A percentile compares a stretch with the other conserved stretches of the same genome.
phyloP scores from a whole-genome alignment of 2,113 vertebrate genomes.

The Tautogolabrus adspersus region DNA sequence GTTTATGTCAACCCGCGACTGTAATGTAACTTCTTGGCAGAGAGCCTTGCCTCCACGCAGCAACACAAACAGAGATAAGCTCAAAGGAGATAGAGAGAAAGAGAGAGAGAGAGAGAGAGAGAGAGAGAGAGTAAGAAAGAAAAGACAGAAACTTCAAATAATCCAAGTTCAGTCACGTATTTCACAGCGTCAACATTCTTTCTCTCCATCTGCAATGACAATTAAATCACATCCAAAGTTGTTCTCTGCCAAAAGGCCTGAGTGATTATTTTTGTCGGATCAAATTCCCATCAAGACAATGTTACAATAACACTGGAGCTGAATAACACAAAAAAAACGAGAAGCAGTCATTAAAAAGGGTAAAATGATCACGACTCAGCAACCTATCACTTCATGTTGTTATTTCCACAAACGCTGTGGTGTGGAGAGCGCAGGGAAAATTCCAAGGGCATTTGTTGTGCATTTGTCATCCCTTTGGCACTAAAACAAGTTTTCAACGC shows the following conservation, averaged over 20 bases:
- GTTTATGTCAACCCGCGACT: slow-evolving; percentile 74
- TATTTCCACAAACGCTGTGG: slow-evolving; percentile 63
- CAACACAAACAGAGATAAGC: slow-evolving; percentile 79
- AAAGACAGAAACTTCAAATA: slow-evolving; percentile 64
- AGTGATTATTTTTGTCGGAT: slow-evolving; percentile 72
- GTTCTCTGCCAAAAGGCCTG: slow-evolving; percentile 63
- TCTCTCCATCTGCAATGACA: slow-evolving; percentile 73
- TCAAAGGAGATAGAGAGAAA: slow-evolving; percentile 57
- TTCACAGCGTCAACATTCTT: slow-evolving; percentile 66
- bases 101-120: slow-evolving; percentile 24
- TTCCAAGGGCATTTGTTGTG: slow-evolving; percentile 77
- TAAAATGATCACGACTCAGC: slow-evolving; percentile 66
- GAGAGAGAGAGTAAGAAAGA: slow-evolving; percentile 37
- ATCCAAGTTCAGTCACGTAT: slow-evolving; percentile 70
- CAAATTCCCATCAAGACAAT: slow-evolving; percentile 71
- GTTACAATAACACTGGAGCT: slow-evolving; percentile 62
- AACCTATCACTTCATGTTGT: slow-evolving; percentile 67
- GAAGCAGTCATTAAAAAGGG: slow-evolving; percentile 70
- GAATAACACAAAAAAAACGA: slow-evolving; percentile 53
- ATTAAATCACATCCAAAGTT: slow-evolving; percentile 77
- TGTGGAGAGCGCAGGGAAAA: slow-evolving; percentile 63
- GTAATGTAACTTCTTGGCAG: slow-evolving; percentile 78
- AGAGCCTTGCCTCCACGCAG: slow-evolving; percentile 64
- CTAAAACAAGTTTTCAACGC: slow-evolving; percentile 63
- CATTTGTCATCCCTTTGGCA: slow-evolving; percentile 73